These are phyloP conservation scores for Numenius phaeopus DNA, from an alignment of 2,797 vertebrate genomes.

Conservation along the genomic window DNA sequence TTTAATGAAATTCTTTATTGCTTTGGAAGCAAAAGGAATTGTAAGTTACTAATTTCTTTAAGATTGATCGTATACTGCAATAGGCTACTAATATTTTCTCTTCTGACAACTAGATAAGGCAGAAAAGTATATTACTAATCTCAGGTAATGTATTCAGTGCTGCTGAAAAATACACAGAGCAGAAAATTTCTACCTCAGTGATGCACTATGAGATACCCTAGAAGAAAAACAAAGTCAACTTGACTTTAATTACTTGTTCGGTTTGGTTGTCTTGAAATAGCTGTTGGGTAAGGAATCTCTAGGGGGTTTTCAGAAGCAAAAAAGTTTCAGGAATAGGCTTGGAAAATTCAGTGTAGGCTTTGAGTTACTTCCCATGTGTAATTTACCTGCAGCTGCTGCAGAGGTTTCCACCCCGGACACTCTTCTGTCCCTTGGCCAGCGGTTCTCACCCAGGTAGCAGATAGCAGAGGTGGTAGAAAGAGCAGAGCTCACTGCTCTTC, in stretches of 20 bases:
- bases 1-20: neutral
- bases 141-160: neutral
- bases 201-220: neutral
- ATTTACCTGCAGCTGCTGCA: neutral
- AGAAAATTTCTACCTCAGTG: neutral
- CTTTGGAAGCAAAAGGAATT: slow-evolving; percentile 7
- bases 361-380: neutral
- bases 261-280: slow-evolving; percentile 2
- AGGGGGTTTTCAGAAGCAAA: neutral
- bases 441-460: neutral
- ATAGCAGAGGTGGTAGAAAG: neutral
- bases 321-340: neutral
- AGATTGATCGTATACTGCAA: neutral
- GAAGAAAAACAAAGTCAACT: neutral
- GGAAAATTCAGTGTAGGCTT: neutral
- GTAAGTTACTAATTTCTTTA: neutral
- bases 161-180: neutral
- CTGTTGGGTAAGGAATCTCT: neutral
- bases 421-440: neutral
- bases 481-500: neutral
- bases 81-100: slow-evolving; percentile 16
- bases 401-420: neutral
- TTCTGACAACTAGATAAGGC: neutral
- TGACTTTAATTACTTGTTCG: neutral
- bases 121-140: neutral